Base-by-base conservation (phyloP, 2,113 vertebrate genomes). In the Tragelaphus strepsiceros region DNA sequence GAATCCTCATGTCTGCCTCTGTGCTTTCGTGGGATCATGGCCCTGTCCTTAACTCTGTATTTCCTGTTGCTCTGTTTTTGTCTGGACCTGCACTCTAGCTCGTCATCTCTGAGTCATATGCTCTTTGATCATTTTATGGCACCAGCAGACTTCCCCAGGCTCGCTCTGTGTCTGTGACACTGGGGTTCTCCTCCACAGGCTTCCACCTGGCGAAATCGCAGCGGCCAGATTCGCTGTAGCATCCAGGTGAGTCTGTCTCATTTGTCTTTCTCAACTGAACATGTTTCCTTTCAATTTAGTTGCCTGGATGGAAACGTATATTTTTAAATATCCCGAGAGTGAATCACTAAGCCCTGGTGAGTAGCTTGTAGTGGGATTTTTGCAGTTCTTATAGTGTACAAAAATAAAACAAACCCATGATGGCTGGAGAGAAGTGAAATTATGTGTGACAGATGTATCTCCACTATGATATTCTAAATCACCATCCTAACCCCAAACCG, bases 201-300 rank as follows among this genome's bases (percentile, higher is more conserved):
- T 17, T 87, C 46, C 32, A 90, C 96, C 80, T 59, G 51, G 49
- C n/a, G 96, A 92, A 26, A 88, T 9, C 78, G 59, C 53, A 80
- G 2, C 19, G 96, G 78, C 39, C 53, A 97, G 61, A 35, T 61
- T 21, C 80, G 24, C 77, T 67, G 35, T 26, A 71, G 22, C n/a
- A 91, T 86, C 97, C 88, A 97, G 43, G 67, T 59, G 8, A 83
- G 1, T 95, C 78, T 80, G 8, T 39, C 59, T 87, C 56, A 8
- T 24, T 86, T 59, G 32, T 61, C 30, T 94, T 91, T 51, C 59
- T 0, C 93, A 95, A 22, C 35, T 71, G 77, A 93, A 49, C 12
- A 91, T 56, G 58, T 95, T 98, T 97, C 77, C 61, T 93, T 43
- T 32, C 51, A 95, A 90, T 97, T 96, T 90, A 96, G 88, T 81